Base-by-base conservation (phyloP, 1,140 invertebrate genomes). In the Nixonia krombeini region DNA sequence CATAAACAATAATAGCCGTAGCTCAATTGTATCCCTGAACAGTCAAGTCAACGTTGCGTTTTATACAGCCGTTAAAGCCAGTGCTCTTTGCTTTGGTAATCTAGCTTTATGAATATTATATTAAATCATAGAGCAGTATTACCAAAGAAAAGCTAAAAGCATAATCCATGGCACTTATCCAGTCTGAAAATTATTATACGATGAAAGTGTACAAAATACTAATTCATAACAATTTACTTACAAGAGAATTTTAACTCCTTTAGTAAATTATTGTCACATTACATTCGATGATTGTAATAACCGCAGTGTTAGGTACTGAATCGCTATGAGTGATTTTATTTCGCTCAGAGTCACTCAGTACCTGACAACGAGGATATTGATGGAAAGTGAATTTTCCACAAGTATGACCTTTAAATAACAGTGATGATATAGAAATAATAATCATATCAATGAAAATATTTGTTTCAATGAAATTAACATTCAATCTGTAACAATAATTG, bases 341-440 rank as follows among this genome's bases (percentile, higher is more conserved):
- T 73, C 79, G 86, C 91, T 92, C 90, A 92, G 90, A 92, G 90
- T 92, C 90, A 92, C 91, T 91, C 88, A 91, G 91, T 92, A 92
- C 91, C 91, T 92, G 91, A 89, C 81, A 80, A 83, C 81, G 86
- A 72, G 76, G 74, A 29, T 31, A 57, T 44, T 31, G 29, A 2
- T 31, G 29, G 10, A 31, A 31, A n/a, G 8, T n/a, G n/a, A 15
- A 15, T 9, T 26, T 44, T 2, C 21, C 10, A 28, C 23, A 17
- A 1, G 6, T 1, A 12, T 10, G 1, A 42, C 3, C 10, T 7
- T 28, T 16, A 38, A 44, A 51, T 50, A 51, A 41, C 12, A 58
- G 25, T 25, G 31, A 41, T n/a, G 21, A 1, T 1, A 31, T 35
- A 13, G 10, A 6, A 0, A 35, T 12, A 35, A 13, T 35, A 3